Base-by-base conservation (phyloP, 2,113 vertebrate species). In the Plecturocebus donacophilus region DNA sequence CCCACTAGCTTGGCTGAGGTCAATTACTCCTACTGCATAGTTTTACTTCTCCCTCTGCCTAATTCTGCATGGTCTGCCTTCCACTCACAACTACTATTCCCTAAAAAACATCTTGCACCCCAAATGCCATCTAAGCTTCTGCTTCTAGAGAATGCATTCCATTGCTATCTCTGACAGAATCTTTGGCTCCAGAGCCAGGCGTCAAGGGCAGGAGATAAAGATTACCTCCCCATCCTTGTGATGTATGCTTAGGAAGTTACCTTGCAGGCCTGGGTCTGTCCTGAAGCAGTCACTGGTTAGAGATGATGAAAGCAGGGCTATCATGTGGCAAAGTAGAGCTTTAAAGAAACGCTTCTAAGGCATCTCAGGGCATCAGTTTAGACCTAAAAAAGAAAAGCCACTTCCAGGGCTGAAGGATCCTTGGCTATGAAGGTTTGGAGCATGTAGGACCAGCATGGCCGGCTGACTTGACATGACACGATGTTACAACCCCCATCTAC, bases 11-110 rank as follows among this genome's bases (percentile, higher is more conserved):
- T 27, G 38, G 16, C 47, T 4, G 77, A 73, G 8, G 8, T 38
- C 27, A 2, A 4, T 30, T 0, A 0, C 23, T 32, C 58, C 47
- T 52, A 32, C 17, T 5, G 30, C 5, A 3, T 13, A 16, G 12
- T 68, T 45, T 58, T 8, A 12, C 49, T 61, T 77, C 75, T 49
- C 61, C 64, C 25, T 81, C 64, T 52, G 61, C 42, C 73, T 73
- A 35, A 30, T 71, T 25, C 66, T 20, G 9, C 20, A 80, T 49
- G 23, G 14, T 81, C 54, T 81, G n/a, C 52, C 61, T 84, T 92
- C 64, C 66, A 8, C 40, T 91, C 66, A 52, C 9, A 71, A n/a
- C 5, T 13, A 1, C 64, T 76, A 12, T 61, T 68, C 32, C 38
- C 75, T 52, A 35, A 42, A 61, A 80, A 16, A 54, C 32, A 77